These are phyloP conservation scores for Sitobion miscanthi DNA, from an alignment of 1,140 invertebrate species.

Conservation along the genomic window DNA sequence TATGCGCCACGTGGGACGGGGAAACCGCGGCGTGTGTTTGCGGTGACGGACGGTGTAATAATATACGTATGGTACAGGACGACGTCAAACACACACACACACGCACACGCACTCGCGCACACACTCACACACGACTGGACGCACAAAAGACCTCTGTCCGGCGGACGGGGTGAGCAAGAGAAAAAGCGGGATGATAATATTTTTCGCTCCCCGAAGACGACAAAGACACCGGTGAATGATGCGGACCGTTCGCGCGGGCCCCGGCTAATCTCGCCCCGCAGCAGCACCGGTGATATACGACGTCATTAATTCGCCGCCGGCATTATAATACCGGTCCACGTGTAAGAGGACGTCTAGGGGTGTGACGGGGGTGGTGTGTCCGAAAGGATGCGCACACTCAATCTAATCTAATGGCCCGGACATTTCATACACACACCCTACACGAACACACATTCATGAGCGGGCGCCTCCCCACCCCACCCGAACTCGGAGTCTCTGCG, in stretches of 20 bases:
- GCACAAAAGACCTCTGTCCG: background rate
- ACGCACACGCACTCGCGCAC: background rate
- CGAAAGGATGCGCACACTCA: constrained; percentile 51
- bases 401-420: constrained; percentile 51
- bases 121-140: background rate
- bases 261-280: background rate
- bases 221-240: constrained; percentile 51
- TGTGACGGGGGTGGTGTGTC: background rate
- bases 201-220: constrained; percentile 45
- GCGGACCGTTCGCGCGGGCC: constrained; percentile 34
- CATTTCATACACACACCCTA: constrained; percentile 31
- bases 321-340: constrained; percentile 46
- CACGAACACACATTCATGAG: background rate
- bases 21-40: background rate
- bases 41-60: background rate
- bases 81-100: background rate
- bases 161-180: background rate
- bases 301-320: constrained; percentile 51
- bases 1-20: background rate
- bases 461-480: background rate
- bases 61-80: background rate
- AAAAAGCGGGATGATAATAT: constrained; percentile 32
- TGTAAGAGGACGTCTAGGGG: background rate
- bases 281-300: constrained; percentile 39
- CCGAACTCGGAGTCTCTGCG: background rate